Conservation (phyloP, 1,140 invertebrate genomes). For the Battus philenor region DNA sequence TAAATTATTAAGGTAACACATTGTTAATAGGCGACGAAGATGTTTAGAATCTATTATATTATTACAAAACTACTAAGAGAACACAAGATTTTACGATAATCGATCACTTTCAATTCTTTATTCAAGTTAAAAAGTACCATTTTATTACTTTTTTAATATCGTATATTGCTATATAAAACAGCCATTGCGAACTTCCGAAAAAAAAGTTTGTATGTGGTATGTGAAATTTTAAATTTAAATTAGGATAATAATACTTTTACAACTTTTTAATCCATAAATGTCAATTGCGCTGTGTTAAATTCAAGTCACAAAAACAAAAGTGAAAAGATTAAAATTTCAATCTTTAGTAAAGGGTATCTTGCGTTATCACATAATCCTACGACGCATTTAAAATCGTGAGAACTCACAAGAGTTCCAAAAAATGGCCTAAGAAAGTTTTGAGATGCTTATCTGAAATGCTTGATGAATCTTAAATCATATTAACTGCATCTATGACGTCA, state of each 20-base stretch:
- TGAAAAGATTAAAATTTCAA: slow-evolving; percentile 1
- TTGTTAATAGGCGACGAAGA: slow-evolving; percentile 36
- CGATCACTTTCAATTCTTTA: slow-evolving; percentile 26
- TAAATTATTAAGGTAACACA: no score
- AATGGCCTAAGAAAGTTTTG: slow-evolving; percentile 4
- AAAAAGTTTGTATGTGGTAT: no score
- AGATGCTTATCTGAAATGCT: slow-evolving; percentile 15
- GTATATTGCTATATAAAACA: no score
- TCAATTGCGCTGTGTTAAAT: no score
- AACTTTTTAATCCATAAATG: no score
- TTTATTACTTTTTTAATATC: no score
- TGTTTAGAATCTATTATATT: slow-evolving; percentile 32
- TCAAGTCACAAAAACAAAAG: neutral
- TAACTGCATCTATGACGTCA: slow-evolving; percentile 2
- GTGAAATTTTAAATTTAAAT: no score
- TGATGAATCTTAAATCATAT: slow-evolving; percentile 16
- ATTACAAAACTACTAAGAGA: slow-evolving; percentile 31
- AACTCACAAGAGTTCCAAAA: slow-evolving; percentile 9
- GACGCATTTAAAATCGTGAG: slow-evolving; percentile 13
- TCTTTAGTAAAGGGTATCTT: slow-evolving; percentile 4
- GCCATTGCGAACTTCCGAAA: no score
- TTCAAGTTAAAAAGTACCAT: no score
- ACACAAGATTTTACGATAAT: slow-evolving; percentile 38
- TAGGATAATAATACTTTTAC: no score
- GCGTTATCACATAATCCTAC: slow-evolving; percentile 5